These are phyloP conservation scores for Clostera curtula DNA, from an alignment of 2,888 invertebrate genomes.

Conservation along the genomic window DNA sequence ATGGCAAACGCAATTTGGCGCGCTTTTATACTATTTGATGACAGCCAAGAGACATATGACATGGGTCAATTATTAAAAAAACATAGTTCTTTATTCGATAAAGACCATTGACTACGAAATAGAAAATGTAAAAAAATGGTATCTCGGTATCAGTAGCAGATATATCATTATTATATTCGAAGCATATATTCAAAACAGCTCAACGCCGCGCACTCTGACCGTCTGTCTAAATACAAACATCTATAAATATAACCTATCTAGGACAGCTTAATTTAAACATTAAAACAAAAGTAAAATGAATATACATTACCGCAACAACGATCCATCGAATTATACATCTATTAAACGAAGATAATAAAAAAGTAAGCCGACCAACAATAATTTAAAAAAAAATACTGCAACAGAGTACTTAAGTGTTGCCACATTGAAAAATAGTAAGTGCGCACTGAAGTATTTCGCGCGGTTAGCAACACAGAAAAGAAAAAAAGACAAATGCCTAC, in stretches of 20 bases:
- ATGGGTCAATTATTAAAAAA: too few species aligned
- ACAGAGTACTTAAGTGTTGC: conserved; percentile 41
- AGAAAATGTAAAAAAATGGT: too few species aligned
- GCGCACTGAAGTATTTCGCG: conserved; percentile 32
- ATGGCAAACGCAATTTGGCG: too few species aligned
- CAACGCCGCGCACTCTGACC: conserved; percentile 30
- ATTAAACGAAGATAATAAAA: conserved; percentile 39
- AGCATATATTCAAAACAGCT: too few species aligned
- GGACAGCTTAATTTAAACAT: conserved; percentile 46
- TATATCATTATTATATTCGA: too few species aligned
- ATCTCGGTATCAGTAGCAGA: too few species aligned
- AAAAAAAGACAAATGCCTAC: conserved; percentile 60
- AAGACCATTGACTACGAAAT: too few species aligned
- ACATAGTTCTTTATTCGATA: too few species aligned
- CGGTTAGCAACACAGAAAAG: conserved; percentile 50
- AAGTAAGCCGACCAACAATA: conserved; percentile 39
- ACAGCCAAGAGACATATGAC: too few species aligned
- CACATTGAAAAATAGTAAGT: conserved; percentile 36
- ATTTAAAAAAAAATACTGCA: conserved; percentile 50
- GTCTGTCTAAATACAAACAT: conserved; percentile 55
- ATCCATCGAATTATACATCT: conserved; percentile 47
- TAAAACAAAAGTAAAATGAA: conserved; percentile 24
- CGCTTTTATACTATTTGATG: too few species aligned
- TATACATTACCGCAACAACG: conserved; percentile 49
- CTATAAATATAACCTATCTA: conserved; percentile 68